Base-by-base conservation (phyloP, 2,797 vertebrate species). In the Australoheros facetus region DNA sequence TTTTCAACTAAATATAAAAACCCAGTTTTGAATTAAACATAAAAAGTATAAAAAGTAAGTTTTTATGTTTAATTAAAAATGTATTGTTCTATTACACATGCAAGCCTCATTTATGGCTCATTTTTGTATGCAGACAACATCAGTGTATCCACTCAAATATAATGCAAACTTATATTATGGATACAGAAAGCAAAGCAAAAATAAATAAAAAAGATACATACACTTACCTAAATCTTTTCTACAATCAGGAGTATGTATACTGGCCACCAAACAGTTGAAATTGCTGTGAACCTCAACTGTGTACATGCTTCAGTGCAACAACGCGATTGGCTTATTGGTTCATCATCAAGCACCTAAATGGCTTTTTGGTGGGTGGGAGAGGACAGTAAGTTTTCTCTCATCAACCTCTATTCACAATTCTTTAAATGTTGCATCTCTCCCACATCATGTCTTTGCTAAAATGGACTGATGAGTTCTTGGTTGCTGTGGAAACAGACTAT, bases 401-500 rank as follows among this genome's bases (percentile, higher is more conserved):
- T 51, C 30, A 28, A n/a, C 51, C 4, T 69, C 64, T 69, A 19
- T 53, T 69, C 45, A 53, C n/a, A 51, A 69, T 53, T 21, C 9
- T 21, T 54, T 21, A 69, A n/a, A 26, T 32, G 64, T 32, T 1
- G 1, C 10, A 28, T 53, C 64, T 53, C 64, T 69, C 26, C 23
- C 23, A 16, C 45, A 69, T 51, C 51, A 32, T 13, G 64, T 9
- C 45, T 48, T 12, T 53, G 45, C 45, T 69, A 48, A 69, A 69
- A 79, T 37, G 17, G 30, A 74, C 53, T 82, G 64, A 81, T 75
- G 55, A 81, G 71, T 85, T 89, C 77, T 84, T 71, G 28, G 89
- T 95, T 91, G 56, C 90, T 88, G 91, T 92, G 89, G 91, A 91
- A 95, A 94, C 92, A 89, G 84, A 82, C 26, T 19, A 70, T 62